A percentile compares a stretch with the other conserved stretches of the same genome.
Conservation (phyloP, 2,888 invertebrate genomes). For the Anthoptus insignis region DNA sequence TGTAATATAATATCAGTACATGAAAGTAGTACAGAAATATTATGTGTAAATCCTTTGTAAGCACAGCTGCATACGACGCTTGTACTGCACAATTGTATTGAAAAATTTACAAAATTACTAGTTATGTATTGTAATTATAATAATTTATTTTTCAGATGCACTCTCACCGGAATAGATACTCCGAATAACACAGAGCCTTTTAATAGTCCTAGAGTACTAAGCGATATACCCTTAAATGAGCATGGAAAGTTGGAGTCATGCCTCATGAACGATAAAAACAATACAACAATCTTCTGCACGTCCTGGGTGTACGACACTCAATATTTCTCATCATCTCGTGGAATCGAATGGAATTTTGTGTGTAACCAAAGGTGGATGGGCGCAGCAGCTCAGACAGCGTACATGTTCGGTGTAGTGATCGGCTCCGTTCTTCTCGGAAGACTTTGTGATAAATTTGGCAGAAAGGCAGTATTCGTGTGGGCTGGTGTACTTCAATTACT, state of each 20-base stretch:
- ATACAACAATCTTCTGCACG: slow-evolving; percentile 66
- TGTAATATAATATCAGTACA: too few species aligned
- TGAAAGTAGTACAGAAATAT: neutral
- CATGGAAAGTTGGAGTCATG: slow-evolving; percentile 89
- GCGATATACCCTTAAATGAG: slow-evolving; percentile 86
- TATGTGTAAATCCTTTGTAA: neutral
- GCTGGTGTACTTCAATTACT: slow-evolving; percentile 91
- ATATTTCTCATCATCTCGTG: slow-evolving; percentile 91
- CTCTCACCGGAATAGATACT: slow-evolving; percentile 85
- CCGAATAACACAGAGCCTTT: slow-evolving; percentile 80
- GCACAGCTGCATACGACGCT: slow-evolving; percentile 21
- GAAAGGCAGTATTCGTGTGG: slow-evolving; percentile 93
- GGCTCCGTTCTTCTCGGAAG: slow-evolving; percentile 93
- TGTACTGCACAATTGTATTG: slow-evolving; percentile 27
- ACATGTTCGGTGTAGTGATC: slow-evolving; percentile 94
- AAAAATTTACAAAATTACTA: too few species aligned
- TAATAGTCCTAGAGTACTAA: slow-evolving; percentile 83
- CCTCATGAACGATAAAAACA: slow-evolving; percentile 79
- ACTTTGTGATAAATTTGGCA: slow-evolving; percentile 93
- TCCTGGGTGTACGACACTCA: slow-evolving; percentile 92
- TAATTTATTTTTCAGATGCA: slow-evolving; percentile 83
- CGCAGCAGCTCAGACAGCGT: slow-evolving; percentile 91
- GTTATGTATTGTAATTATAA: neutral
- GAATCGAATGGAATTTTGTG: slow-evolving; percentile 95
- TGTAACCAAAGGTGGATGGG: slow-evolving; percentile 94